These are phyloP conservation scores for Gulo gulo DNA, from an alignment of 2,113 vertebrate species.

Conservation along the genomic window DNA sequence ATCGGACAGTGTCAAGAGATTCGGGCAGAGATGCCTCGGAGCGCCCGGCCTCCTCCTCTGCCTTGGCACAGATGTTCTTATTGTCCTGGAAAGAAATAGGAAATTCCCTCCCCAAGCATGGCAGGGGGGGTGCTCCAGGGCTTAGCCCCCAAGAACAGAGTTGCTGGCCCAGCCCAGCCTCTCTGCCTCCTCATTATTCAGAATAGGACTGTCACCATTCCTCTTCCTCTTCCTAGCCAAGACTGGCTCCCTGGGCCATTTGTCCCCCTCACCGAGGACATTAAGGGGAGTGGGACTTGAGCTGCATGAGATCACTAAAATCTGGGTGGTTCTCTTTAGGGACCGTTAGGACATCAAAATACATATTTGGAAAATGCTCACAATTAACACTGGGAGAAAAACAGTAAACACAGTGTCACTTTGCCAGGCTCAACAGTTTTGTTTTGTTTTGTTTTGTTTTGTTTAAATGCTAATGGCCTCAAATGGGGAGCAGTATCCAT, in stretches of 20 bases:
- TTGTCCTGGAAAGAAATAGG: conserved; percentile 71
- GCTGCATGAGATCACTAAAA: conserved; percentile 20
- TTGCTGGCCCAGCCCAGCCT: not conserved
- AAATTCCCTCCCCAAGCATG: conserved; percentile 53
- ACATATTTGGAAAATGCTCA: conserved; percentile 74
- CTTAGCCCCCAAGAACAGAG: conserved; percentile 36
- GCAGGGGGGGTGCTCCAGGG: not conserved
- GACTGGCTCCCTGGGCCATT: not conserved
- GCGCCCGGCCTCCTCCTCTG: conserved; percentile 68
- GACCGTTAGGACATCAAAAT: conserved; percentile 72
- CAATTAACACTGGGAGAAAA: conserved; percentile 70
- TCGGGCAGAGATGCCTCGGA: conserved; percentile 73
- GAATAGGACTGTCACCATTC: not conserved
- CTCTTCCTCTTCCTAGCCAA: conserved; percentile 33
- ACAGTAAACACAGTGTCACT: conserved; percentile 74
- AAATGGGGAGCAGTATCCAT: conserved; percentile 77
- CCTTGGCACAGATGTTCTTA: conserved; percentile 75
- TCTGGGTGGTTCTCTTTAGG: conserved; percentile 54
- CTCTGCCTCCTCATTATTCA: conserved; percentile 34
- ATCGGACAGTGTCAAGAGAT: conserved; percentile 75
- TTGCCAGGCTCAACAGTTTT: conserved; percentile 77
- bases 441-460: conserved; percentile 78
- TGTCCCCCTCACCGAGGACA: conserved; percentile 33
- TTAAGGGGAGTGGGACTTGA: conserved; percentile 1
- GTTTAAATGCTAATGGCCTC: conserved; percentile 78